Evolutionary conservation across 2,888 invertebrate genomes (phyloP), one percentile per base, ranked within the genome.

Genomic region (Saturnia japonica): DNA sequence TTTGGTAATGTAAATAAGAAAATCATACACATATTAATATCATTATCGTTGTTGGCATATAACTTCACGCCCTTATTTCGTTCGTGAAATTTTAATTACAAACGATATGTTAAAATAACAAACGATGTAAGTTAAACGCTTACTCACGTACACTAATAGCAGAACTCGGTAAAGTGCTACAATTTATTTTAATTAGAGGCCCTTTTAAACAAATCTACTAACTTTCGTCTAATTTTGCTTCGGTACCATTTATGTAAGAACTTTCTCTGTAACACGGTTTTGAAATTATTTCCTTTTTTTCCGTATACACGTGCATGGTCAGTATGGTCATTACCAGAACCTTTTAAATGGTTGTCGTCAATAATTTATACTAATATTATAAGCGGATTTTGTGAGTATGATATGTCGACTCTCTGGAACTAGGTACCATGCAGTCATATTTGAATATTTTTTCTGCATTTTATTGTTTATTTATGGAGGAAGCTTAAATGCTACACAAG

Each of bases 21-120:
- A 54, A n/a, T 34, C 34, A 34, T 34, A 34, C 54, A 22, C 54
- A 22, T 22, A 22, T 54, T 22, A 54, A 22, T 54, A n/a, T 22
- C 54, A 54, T 22, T 54, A 54, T 54, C 16, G 47, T 3, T 7
- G 47, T 19, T 47, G 2, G n/a, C n/a, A n/a, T 54, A 54, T 7
- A 22, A 60, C 54, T 28, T n/a, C 47, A 60, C 60, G 47, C 60
- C 68, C 68, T 34, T 54, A 54, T 64, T 71, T 51, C 51, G 45
- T 54, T 42, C 71, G 71, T 71, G 71, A 71, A 71, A 47, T 43
- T 54, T 60, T 68, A 40, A 71, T 71, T 71, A 71, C 64, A 71
- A 11, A 62, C 62, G 71, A 62, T 71, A 71, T 68, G 62, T 71
- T 54, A 62, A 60, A 68, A 60, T 62, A 71, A 71, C 62, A 16